phyloP scores from a whole-genome alignment of 2,888 invertebrate species.

The Ferdinandea cuprea region DNA sequence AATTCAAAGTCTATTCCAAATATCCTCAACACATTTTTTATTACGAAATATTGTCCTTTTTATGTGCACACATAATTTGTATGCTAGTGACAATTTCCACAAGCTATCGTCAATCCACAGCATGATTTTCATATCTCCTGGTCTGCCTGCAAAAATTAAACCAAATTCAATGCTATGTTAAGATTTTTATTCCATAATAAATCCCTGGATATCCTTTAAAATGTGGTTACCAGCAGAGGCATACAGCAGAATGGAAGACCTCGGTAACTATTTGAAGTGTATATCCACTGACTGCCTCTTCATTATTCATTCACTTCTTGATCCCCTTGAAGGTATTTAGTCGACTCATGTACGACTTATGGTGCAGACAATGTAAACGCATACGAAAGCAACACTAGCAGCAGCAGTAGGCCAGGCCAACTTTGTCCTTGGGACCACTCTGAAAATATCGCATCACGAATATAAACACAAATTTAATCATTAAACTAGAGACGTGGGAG shows the following conservation, averaged over 20 bases:
- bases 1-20: constrained; percentile 21
- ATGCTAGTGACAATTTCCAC: constrained; percentile 26
- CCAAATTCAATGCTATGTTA: constrained; percentile 35
- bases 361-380: neutral
- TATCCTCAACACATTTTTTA: too few relatives aligned
- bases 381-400: neutral
- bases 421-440: neutral
- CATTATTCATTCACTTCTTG: neutral
- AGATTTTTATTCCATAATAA: constrained; percentile 14
- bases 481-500: constrained; percentile 9
- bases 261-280: neutral
- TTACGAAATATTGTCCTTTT: constrained; percentile 4
- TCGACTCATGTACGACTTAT: neutral
- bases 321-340: constrained; percentile 5
- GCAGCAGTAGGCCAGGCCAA: neutral
- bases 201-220: neutral
- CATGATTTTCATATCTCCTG: constrained; percentile 18
- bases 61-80: constrained; percentile 5
- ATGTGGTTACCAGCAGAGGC: constrained; percentile 7
- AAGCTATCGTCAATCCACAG: constrained; percentile 32
- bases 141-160: constrained; percentile 16
- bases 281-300: neutral
- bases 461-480: constrained; percentile 41
- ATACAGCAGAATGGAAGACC: neutral
- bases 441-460: constrained; percentile 5